phyloP scores from a whole-genome alignment of 2,113 vertebrate genomes.

The Bothrops jararaca region DNA sequence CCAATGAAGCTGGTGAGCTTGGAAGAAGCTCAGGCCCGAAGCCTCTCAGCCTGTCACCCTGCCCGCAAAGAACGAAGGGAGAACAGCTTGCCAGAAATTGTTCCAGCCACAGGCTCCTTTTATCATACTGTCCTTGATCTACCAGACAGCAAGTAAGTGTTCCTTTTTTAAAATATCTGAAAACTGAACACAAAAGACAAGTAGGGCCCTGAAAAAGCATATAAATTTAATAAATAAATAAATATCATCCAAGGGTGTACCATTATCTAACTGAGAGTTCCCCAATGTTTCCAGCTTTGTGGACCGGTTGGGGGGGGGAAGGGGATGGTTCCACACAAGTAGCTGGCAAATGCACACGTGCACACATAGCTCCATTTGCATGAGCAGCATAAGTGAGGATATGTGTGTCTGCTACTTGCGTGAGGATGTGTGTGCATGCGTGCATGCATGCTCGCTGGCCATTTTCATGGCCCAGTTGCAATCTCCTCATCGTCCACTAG shows the following conservation, averaged over 20 bases:
- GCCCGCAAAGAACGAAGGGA: conserved; percentile 86
- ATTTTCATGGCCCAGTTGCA: neutral
- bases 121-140: conserved; percentile 95
- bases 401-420: rapidly evolving
- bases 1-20: conserved; percentile 96
- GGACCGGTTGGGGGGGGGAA: neutral
- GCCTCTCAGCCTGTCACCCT: conserved; percentile 84
- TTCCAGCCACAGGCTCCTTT: conserved; percentile 77
- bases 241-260: neutral
- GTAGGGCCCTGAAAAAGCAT: neutral
- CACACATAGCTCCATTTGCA: too few species aligned
- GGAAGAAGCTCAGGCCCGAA: conserved; percentile 93
- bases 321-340: neutral
- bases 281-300: neutral
- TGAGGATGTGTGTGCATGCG: neutral
- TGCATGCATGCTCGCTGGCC: neutral
- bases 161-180: neutral
- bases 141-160: conserved; percentile 86
- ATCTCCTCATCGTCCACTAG: neutral
- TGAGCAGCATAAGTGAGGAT: too few species aligned
- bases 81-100: conserved; percentile 90
- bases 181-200: neutral
- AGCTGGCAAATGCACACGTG: rapidly evolving
- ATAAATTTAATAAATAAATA: neutral
- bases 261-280: neutral